Conservation (phyloP, 2,113 vertebrate genomes). For the cattle (Bos taurus) region ARS-UCD2.0 NC_037349.1:12516501-12517000, state of each 20-base stretch:
- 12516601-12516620: background rate
- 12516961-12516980: background rate
- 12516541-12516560: fast-evolving
- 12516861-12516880: background rate
- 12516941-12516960: background rate
- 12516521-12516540: background rate
- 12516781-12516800: conserved; percentile 55
- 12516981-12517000: too few relatives aligned
- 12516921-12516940: background rate
- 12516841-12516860: background rate
- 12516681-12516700: conserved; percentile 58
- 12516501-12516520: background rate
- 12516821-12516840: background rate
- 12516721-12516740: conserved; percentile 45
- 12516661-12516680: conserved; percentile 46
- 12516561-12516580: background rate
- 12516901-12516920: background rate
- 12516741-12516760: background rate
- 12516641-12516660: conserved; percentile 4
- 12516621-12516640: background rate
- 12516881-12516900: background rate
- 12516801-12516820: background rate
- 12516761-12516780: background rate
- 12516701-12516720: conserved; percentile 13
- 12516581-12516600: background rate